These are phyloP conservation scores for Liopterus haemorrhoidalis DNA, from an alignment of 2,888 invertebrate species.

Conservation along the genomic window DNA sequence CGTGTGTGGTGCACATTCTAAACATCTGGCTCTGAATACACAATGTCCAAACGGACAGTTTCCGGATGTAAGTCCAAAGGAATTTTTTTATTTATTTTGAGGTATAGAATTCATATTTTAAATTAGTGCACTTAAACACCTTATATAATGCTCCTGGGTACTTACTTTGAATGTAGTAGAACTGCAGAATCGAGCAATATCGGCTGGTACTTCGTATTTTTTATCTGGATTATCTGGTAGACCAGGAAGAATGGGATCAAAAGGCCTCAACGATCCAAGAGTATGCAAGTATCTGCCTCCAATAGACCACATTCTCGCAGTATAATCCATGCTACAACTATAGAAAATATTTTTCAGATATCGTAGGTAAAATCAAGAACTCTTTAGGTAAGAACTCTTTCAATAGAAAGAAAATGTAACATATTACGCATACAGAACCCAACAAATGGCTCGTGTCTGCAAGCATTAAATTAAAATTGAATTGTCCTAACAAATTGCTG, in stretches of 20 bases:
- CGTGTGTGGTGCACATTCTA: too few relatives aligned
- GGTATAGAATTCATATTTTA: not conserved
- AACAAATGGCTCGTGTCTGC: too few relatives aligned
- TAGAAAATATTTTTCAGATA: constrained; percentile 6
- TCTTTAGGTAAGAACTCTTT: not conserved
- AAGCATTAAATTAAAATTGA: too few relatives aligned
- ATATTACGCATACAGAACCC: too few relatives aligned
- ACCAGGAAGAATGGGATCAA: constrained; percentile 47
- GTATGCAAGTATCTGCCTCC: constrained; percentile 65
- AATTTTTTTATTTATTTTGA: not conserved
- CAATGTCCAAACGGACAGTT: too few relatives aligned
- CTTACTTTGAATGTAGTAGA: constrained; percentile 68
- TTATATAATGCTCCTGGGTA: constrained; percentile 9
- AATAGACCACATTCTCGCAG: constrained; percentile 69
- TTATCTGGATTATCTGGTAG: constrained; percentile 38
- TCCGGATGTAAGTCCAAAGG: not conserved
- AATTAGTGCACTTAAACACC: too few relatives aligned
- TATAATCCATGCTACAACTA: constrained; percentile 48
- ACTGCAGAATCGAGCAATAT: constrained; percentile 67
- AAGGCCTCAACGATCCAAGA: constrained; percentile 63
- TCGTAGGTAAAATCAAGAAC: constrained; percentile 2
- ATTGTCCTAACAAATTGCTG: too few relatives aligned
- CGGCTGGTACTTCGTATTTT: constrained; percentile 61
- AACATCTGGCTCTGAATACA: too few relatives aligned
- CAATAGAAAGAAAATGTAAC: not conserved